These are phyloP conservation scores for Drosophila varians DNA, from an alignment of 1,140 invertebrate species.

Conservation along the genomic window DNA sequence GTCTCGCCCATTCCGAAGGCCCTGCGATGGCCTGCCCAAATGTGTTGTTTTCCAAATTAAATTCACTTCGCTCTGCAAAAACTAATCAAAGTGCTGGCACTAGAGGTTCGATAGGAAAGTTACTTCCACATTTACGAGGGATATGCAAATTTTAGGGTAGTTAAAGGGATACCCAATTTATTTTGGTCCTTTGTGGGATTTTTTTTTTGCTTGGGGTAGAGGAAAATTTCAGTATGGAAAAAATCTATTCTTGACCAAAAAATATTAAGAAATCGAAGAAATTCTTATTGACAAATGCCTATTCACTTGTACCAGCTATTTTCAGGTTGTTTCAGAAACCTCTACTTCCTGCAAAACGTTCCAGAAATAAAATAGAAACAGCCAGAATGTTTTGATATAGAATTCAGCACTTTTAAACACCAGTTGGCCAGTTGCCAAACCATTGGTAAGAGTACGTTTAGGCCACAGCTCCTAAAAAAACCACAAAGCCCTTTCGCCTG, in stretches of 20 bases:
- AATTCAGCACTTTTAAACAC: background rate
- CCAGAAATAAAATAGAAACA: background rate
- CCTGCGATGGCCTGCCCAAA: slow-evolving; percentile 10
- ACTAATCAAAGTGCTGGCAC: slow-evolving; percentile 33
- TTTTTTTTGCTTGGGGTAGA: background rate
- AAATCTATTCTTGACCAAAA: background rate
- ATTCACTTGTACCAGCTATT: too few relatives aligned
- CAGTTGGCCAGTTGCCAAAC: background rate
- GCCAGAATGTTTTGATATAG: background rate
- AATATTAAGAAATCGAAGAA: too few relatives aligned
- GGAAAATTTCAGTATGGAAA: background rate
- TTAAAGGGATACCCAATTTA: slow-evolving; percentile 1
- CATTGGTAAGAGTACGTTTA: slow-evolving; percentile 3
- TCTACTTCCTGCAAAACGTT: too few relatives aligned
- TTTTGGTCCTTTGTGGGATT: background rate
- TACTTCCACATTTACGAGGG: slow-evolving; percentile 24
- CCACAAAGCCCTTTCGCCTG: background rate
- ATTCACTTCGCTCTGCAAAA: slow-evolving; percentile 17
- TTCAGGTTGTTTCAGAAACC: too few relatives aligned
- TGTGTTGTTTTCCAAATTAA: slow-evolving; percentile 40
- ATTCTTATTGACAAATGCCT: too few relatives aligned
- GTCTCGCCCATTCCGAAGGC: slow-evolving; percentile 4
- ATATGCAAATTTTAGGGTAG: slow-evolving; percentile 22
- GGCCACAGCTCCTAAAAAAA: background rate
- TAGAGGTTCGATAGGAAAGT: slow-evolving; percentile 20